phyloP scores from a whole-genome alignment of 2,113 vertebrate genomes.

The Ranitomeya imitator region DNA sequence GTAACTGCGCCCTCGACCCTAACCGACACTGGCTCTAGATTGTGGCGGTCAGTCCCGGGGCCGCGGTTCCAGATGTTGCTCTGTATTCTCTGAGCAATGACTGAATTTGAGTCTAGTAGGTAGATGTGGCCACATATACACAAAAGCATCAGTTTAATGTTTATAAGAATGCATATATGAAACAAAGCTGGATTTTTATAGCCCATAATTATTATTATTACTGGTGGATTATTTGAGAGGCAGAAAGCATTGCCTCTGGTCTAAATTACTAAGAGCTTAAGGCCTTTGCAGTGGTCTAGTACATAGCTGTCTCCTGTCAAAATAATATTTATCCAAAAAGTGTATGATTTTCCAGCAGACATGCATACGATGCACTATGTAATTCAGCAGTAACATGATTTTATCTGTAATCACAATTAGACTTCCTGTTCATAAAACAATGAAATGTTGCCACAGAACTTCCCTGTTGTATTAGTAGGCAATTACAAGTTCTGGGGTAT shows the following conservation, averaged over 20 bases:
- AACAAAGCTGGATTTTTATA: background rate
- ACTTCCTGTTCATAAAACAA: background rate
- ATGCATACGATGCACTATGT: background rate
- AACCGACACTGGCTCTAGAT: no score
- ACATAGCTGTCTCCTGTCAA: background rate
- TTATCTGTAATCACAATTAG: background rate
- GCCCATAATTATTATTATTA: no score
- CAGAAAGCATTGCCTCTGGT: no score
- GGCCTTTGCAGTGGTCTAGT: no score
- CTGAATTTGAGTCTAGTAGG: background rate
- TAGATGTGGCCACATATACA: background rate
- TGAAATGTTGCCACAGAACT: background rate
- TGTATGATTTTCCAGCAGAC: background rate
- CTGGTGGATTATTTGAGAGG: no score
- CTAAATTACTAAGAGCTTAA: no score
- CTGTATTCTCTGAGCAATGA: no score
- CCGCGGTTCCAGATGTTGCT: no score
- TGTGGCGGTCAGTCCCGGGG: no score
- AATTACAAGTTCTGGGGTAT: background rate
- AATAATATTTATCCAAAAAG: background rate
- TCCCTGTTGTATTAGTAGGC: background rate
- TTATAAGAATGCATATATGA: no score
- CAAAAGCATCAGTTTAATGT: no score
- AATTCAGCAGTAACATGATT: slow-evolving; percentile 4
- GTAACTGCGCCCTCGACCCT: no score